Conservation (phyloP, 2,113 vertebrate species). For the Vidua macroura region DNA sequence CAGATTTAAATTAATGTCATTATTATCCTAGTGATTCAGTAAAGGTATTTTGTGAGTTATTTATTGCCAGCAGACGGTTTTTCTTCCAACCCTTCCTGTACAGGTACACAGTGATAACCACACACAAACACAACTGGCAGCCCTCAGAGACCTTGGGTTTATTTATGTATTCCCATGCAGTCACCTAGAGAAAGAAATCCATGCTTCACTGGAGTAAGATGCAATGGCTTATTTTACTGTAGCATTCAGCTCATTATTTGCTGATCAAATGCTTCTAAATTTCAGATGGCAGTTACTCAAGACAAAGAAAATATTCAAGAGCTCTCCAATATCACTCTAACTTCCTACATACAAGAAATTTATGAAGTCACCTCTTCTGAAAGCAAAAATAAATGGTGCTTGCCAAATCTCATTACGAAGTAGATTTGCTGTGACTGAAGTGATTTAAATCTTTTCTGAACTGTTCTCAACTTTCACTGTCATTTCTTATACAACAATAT, state of each 20-base stretch:
- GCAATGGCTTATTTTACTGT: not conserved
- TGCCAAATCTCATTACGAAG: slow-evolving; percentile 5
- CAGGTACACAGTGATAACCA: not conserved
- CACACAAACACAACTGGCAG: not conserved
- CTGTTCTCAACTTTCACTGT: not conserved
- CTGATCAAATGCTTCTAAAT: not conserved
- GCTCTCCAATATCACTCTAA: not conserved
- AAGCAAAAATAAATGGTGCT: slow-evolving; percentile 36
- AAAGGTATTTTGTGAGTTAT: not conserved
- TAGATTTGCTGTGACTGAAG: not conserved
- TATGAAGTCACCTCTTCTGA: not conserved
- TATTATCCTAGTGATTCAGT: not conserved
- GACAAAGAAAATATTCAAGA: not conserved
- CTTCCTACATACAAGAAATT: not conserved
- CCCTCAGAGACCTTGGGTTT: not conserved
- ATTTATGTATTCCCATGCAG: not conserved
- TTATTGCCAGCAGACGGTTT: not conserved
- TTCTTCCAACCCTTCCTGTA: not conserved
- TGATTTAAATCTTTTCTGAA: slow-evolving; percentile 32
- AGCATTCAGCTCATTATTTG: slow-evolving; percentile 3
- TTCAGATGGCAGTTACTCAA: slow-evolving; percentile 6
- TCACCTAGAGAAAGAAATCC: not conserved
- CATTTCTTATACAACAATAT: not conserved
- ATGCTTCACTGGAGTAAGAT: not conserved
- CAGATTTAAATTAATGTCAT: not conserved